Evolutionary conservation across 2,888 invertebrate genomes (phyloP).

Genomic region (Tillus elongatus): DNA sequence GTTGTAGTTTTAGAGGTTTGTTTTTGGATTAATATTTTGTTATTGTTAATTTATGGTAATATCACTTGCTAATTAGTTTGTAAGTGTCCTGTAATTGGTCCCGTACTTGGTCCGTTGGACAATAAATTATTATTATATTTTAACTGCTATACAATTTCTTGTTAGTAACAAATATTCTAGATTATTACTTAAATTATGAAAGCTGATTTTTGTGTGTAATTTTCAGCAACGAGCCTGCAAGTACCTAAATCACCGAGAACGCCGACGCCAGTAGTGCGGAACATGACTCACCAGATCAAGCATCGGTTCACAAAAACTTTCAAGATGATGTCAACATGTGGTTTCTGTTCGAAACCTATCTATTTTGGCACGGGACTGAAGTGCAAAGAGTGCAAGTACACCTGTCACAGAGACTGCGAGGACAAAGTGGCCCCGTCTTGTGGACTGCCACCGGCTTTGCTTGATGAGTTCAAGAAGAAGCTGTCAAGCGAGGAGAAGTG

Average conservation of each 20-base stretch:
- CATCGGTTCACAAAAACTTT: slow-evolving; percentile 85
- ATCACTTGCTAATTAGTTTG: too few species aligned
- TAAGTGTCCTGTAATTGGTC: too few species aligned
- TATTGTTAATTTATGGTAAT: too few species aligned
- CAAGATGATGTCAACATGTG: slow-evolving; percentile 82
- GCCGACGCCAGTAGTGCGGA: slow-evolving; percentile 47
- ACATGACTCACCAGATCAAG: slow-evolving; percentile 82
- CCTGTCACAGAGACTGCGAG: slow-evolving; percentile 81
- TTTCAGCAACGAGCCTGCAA: slow-evolving; percentile 44
- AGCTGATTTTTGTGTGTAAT: slow-evolving; percentile 16
- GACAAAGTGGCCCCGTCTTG: slow-evolving; percentile 88
- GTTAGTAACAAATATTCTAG: slow-evolving; percentile 7
- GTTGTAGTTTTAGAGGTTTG: too few species aligned
- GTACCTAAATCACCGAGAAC: slow-evolving; percentile 51
- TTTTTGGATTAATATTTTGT: too few species aligned
- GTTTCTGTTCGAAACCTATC: slow-evolving; percentile 61
- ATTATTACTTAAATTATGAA: too few species aligned
- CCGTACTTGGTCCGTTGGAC: too few species aligned
- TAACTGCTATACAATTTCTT: slow-evolving; percentile 6
- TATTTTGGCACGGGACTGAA: slow-evolving; percentile 68
- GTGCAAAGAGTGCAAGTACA: slow-evolving; percentile 93
- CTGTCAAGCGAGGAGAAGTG: background rate
- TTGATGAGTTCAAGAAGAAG: slow-evolving; percentile 72
- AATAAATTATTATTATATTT: slow-evolving; percentile 2
- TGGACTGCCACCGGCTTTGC: slow-evolving; percentile 76